Base-by-base conservation (phyloP, 2,113 vertebrate species). In the Hucho hucho region DNA sequence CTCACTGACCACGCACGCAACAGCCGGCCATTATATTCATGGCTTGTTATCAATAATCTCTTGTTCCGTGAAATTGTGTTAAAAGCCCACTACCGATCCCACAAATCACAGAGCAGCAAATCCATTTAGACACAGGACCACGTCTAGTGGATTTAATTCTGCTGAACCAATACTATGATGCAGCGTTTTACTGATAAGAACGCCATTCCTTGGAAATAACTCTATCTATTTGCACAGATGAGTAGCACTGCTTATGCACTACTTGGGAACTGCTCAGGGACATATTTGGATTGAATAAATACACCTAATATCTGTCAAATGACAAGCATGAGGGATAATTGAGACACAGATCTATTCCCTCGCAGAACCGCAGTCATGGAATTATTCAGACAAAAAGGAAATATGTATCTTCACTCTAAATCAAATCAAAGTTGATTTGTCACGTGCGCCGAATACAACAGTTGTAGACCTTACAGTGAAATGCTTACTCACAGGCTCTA, bases 331-430 rank as follows among this genome's bases (percentile, higher is more conserved):
- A n/a, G 7, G 58, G 58, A 61, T 61, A 22, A 61, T 78, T 69
- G 1, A 80, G 74, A 79, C 75, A 79, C 71, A 24, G 58, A 43
- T 69, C 16, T 26, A 26, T 59, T 69, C 4, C 6, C 25, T 7
- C 28, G 13, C 32, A 43, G 47, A 47, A 2, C 66, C 67, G 73
- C 3, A 4, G 69, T 25, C 24, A 72, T 2, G 25, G 37, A 75
- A 81, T 43, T 80, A 80, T 70, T 64, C 64, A 25, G 64, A 70
- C n/a, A 72, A 73, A 76, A 78, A 72, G n/a, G 18, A 6, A 1
- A 66, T 64, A 28, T 78, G 73, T 56, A 11, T 3, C 0, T 4
- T 61, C 79, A 49, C 69, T 73, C 61, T 70, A n/a, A n/a, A n/a
- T n/a, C n/a, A n/a, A n/a, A n/a, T n/a, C n/a, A n/a, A n/a, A n/a